phyloP scores from a whole-genome alignment of 2,797 vertebrate genomes.

The Oreochromis grahami region DNA sequence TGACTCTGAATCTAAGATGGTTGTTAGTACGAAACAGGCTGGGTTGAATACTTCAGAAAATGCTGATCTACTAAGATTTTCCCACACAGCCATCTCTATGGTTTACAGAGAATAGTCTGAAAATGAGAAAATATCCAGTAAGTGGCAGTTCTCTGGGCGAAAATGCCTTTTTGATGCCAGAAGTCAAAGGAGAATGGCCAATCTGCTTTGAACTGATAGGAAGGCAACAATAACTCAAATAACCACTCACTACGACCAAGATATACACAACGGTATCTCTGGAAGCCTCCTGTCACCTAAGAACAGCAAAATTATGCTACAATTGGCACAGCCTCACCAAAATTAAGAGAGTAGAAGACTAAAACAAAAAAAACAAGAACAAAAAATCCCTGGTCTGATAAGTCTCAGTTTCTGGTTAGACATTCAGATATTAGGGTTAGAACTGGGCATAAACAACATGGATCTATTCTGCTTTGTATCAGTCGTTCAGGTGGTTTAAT shows the following conservation, averaged over 20 bases:
- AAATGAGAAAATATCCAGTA: background rate
- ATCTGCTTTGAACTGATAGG: background rate
- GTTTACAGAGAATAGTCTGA: fast-evolving
- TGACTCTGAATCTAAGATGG: background rate
- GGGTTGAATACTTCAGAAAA: background rate
- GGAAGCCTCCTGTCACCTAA: background rate
- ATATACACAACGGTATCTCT: background rate
- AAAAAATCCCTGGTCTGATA: background rate
- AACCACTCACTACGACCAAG: background rate
- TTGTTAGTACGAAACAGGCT: background rate
- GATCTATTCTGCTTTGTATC: background rate
- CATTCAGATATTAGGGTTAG: background rate
- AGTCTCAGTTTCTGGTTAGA: background rate
- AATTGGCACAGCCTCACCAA: background rate
- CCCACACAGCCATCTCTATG: background rate
- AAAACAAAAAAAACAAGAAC: background rate
- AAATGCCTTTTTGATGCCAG: background rate
- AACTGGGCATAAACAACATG: background rate
- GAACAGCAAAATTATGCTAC: background rate
- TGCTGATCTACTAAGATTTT: background rate
- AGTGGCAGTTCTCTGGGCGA: background rate
- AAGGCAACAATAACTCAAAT: background rate
- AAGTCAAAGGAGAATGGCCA: background rate
- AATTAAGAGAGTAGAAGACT: background rate
- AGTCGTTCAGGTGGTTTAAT: background rate